These are phyloP conservation scores for Arvicanthis niloticus DNA, from an alignment of 2,113 vertebrate genomes.

Conservation along the genomic window DNA sequence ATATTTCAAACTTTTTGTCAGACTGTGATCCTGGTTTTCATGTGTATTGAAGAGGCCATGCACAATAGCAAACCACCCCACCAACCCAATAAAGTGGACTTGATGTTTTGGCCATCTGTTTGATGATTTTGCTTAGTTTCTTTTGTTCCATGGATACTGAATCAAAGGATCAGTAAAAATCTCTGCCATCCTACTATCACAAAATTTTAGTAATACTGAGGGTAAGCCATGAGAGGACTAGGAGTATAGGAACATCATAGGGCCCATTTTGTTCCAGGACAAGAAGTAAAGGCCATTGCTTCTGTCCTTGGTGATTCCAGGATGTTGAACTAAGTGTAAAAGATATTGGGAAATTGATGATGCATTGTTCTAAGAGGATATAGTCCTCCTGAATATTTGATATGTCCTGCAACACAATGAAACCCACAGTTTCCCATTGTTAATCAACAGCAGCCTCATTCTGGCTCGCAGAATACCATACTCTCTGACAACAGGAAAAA, in stretches of 20 bases:
- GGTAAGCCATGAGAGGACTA: not conserved
- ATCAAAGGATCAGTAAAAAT: not conserved
- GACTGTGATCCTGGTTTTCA: not conserved
- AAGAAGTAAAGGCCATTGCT: not conserved
- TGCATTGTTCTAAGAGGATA: not conserved
- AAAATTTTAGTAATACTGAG: not conserved
- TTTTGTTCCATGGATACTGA: not conserved
- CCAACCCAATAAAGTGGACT: not conserved
- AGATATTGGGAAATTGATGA: rapidly evolving
- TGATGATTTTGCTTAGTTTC: not conserved
- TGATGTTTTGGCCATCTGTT: not conserved
- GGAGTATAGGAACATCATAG: not conserved
- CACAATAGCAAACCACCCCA: not conserved
- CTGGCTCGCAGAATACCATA: not conserved
- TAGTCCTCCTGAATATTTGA: not conserved
- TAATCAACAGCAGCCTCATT: not conserved
- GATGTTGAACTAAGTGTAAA: not conserved
- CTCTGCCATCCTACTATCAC: no score
- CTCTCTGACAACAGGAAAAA: not conserved
- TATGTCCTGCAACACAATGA: not conserved
- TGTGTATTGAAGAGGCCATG: not conserved
- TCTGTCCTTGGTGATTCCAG: not conserved
- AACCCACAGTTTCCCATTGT: not conserved
- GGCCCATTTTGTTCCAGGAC: not conserved
- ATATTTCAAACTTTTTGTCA: not conserved